These are phyloP conservation scores for Castor canadensis DNA, from an alignment of 2,113 vertebrate species.

Conservation along the genomic window DNA sequence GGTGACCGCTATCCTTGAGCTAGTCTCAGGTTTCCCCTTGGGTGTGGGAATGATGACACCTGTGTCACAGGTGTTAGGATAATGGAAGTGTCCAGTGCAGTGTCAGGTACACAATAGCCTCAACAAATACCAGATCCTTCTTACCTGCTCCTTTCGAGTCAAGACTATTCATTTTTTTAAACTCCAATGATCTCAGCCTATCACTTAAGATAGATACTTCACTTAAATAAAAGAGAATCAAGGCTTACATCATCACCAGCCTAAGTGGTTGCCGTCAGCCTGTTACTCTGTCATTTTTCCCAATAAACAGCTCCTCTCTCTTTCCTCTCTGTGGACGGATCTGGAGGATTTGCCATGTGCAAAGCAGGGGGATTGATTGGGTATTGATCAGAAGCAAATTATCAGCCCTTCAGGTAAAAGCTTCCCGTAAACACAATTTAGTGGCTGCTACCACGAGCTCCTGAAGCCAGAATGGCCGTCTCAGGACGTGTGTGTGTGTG, in stretches of 20 bases:
- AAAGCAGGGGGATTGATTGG: slow-evolving; percentile 73
- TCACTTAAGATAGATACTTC: slow-evolving; percentile 22
- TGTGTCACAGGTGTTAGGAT: too few species aligned
- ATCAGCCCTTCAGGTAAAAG: slow-evolving; percentile 76
- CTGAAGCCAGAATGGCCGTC: slow-evolving; percentile 63
- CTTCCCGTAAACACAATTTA: slow-evolving; percentile 79
- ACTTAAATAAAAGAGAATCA: not conserved
- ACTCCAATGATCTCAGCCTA: slow-evolving; percentile 28
- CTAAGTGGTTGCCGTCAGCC: slow-evolving; percentile 46
- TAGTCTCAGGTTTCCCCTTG: too few species aligned
- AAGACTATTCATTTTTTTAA: not conserved
- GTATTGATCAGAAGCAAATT: slow-evolving; percentile 81
- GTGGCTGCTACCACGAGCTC: slow-evolving; percentile 49
- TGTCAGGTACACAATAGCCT: not conserved
- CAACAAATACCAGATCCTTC: not conserved
- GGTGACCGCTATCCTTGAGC: not conserved
- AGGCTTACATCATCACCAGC: not conserved
- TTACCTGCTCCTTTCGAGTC: not conserved
- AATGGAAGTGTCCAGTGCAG: not conserved
- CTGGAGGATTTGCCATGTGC: slow-evolving; percentile 60
- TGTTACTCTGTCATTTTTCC: slow-evolving; percentile 38
- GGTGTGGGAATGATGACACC: too few species aligned
- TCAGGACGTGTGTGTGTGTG: too few species aligned
- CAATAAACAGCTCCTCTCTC: slow-evolving; percentile 45
- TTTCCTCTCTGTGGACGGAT: slow-evolving; percentile 54